A percentile compares a stretch with the other conserved stretches of the same genome.
phyloP scores from a whole-genome alignment of 2,888 invertebrate species.

The Amphipyra berbera region DNA sequence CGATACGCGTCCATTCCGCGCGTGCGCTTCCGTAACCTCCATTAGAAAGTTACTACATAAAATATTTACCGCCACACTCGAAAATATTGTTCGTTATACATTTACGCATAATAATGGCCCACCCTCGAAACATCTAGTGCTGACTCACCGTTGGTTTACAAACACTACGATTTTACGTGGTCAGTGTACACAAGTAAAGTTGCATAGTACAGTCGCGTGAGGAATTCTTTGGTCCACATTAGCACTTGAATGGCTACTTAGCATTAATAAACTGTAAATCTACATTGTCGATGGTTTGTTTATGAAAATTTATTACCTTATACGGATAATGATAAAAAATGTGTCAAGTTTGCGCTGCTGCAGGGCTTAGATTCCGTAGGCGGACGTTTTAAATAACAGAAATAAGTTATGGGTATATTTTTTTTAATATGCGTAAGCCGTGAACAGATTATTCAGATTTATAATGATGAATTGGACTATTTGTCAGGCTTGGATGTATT shows the following conservation, averaged over 20 bases:
- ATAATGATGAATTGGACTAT: conserved; percentile 13
- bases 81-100: conserved; percentile 62
- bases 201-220: conserved; percentile 47
- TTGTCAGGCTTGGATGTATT: conserved; percentile 15
- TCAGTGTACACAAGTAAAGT: conserved; percentile 32
- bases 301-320: conserved; percentile 49
- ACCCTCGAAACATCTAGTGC: conserved; percentile 34
- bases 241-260: conserved; percentile 50
- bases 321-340: conserved; percentile 34
- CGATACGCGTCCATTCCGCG: conserved; percentile 56
- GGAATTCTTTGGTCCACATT: conserved; percentile 59
- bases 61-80: conserved; percentile 45
- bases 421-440: background rate
- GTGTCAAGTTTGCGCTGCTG: conserved; percentile 7
- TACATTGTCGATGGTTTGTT: conserved; percentile 41
- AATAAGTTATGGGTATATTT: background rate
- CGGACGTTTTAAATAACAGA: background rate
- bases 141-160: conserved; percentile 55
- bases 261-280: conserved; percentile 41
- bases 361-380: conserved; percentile 6
- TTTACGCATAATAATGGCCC: conserved; percentile 43
- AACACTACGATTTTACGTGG: conserved; percentile 44
- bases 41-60: conserved; percentile 66
- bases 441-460: conserved; percentile 12
- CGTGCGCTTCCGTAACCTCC: conserved; percentile 65